Base-by-base conservation (phyloP, 2,113 vertebrate species). In the Nycticebus coucang region DNA sequence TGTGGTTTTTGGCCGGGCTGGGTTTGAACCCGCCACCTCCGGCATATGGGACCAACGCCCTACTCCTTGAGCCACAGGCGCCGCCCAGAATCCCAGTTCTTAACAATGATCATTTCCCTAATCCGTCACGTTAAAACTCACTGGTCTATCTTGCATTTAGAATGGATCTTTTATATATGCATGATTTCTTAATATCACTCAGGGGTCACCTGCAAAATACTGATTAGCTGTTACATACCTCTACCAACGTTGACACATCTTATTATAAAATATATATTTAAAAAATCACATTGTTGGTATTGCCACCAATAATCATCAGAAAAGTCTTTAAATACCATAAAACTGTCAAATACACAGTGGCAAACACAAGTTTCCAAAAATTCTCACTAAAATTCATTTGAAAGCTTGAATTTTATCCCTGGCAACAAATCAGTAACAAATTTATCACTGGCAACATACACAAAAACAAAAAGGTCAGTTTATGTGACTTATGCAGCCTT, bases 381-480 rank as follows among this genome's bases (percentile, higher is more conserved):
- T 84, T 83, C 60, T 53, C 21, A 64, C 60, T 59, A 21, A 79
- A 72, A 74, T 57, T 92, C 64, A 92, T 50, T 71, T 78, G 64
- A 91, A 80, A 93, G 71, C 53, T 57, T 87, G 26, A 72, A 83
- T 84, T 84, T 83, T 74, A 95, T 91, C 77, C 84, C 4, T 19
- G 64, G 77, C 19, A 83, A 96, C 35, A 88, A 82, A 82, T 0
- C 78, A 69, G n/a, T 88, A 79, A 94, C 64, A 80, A 41, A 69
- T 57, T 69, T 71, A 57, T 74, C 30, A 55, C 19, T 69, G 55
- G 33, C 37, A 85, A 95, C n/a, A 71, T 5, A 77, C 4, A 87
- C 11, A 93, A 87, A 93, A 74, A 84, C 57, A 84, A 78, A 78
- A 78, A 95, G 50, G 35, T 8, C 24, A 26, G 14, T 13, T 33